Conservation (phyloP, 2,797 vertebrate species). For the Characodon lateralis region DNA sequence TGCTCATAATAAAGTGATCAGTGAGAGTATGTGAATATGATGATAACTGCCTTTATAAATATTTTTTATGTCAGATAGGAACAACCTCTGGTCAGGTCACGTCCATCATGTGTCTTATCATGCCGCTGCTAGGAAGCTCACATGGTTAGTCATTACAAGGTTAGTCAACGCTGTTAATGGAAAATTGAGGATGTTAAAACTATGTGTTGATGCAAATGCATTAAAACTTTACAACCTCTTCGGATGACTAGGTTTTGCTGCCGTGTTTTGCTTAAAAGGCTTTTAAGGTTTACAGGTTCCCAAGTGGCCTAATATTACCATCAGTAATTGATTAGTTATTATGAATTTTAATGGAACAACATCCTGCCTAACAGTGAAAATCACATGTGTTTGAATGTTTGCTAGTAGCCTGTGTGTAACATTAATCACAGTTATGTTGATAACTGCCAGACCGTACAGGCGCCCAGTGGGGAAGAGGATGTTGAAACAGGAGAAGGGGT, state of each 20-base stretch:
- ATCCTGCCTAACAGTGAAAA: conserved; percentile 5
- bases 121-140: conserved; percentile 46
- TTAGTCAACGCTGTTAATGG: conserved; percentile 7
- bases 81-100: neutral
- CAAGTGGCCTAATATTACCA: neutral
- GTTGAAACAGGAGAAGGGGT: conserved; percentile 66
- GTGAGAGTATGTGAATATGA: neutral
- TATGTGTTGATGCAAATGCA: conserved; percentile 5
- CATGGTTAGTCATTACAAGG: conserved; percentile 37
- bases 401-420: conserved; percentile 15
- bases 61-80: neutral
- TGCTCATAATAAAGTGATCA: neutral
- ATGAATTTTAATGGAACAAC: neutral
- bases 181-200: neutral
- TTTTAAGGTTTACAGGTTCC: neutral
- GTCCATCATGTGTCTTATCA: conserved; percentile 18
- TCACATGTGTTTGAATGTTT: neutral
- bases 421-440: conserved; percentile 60
- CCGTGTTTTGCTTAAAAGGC: neutral
- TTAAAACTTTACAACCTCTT: neutral
- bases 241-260: neutral
- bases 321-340: neutral
- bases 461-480: conserved; percentile 42
- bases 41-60: neutral
- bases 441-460: conserved; percentile 47